Conservation (phyloP, 2,113 vertebrate species). For the Centropus bengalensis region DNA sequence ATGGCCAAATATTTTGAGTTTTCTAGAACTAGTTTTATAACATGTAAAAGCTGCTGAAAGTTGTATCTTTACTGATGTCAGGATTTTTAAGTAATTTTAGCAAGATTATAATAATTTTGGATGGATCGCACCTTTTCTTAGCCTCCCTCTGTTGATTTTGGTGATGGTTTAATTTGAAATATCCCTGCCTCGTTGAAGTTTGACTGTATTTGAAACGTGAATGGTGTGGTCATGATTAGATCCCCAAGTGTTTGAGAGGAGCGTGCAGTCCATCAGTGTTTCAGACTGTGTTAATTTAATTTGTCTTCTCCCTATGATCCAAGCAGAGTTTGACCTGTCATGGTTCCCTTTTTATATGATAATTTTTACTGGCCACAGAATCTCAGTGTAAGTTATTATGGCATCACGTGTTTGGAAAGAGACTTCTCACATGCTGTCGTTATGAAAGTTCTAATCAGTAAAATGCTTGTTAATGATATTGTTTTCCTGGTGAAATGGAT, state of each 20-base stretch:
- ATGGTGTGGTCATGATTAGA: neutral
- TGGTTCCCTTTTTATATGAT: neutral
- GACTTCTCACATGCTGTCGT: neutral
- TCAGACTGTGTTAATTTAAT: neutral
- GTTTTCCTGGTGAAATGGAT: neutral
- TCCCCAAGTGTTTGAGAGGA: neutral
- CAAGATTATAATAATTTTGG: neutral
- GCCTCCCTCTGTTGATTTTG: neutral
- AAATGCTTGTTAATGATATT: neutral
- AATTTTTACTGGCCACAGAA: neutral
- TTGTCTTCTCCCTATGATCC: neutral
- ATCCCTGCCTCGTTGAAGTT: neutral
- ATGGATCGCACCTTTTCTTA: neutral
- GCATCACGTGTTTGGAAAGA: neutral
- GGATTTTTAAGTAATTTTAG: neutral
- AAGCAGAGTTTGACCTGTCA: neutral
- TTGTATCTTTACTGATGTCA: neutral
- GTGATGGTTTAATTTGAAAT: neutral
- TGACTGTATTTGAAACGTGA: neutral
- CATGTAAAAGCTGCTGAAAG: neutral
- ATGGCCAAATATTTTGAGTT: neutral
- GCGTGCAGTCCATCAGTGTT: fast-evolving
- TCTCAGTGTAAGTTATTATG: neutral
- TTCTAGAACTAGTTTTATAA: neutral
- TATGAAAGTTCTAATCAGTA: neutral